Conservation (phyloP, 2,797 vertebrate species). For the Rousettus madagascariensis region DNA sequence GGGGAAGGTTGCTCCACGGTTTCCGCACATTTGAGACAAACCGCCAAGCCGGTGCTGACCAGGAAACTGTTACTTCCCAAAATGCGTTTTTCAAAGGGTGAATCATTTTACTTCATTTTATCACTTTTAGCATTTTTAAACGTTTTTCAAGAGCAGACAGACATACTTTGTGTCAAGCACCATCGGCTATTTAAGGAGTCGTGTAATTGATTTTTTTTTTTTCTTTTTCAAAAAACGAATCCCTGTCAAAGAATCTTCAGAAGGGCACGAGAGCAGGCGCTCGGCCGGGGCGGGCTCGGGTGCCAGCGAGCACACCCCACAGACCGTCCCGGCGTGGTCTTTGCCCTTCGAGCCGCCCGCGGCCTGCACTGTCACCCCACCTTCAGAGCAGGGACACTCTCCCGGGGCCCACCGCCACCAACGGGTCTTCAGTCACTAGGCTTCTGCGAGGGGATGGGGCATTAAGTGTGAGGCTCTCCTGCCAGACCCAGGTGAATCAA, state of each 20-base stretch:
- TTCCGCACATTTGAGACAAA: not conserved
- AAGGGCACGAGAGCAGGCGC: not conserved
- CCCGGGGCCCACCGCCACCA: not conserved
- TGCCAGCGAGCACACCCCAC: too few relatives aligned
- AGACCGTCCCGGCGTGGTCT: not conserved
- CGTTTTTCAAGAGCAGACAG: not conserved
- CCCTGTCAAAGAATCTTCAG: not conserved
- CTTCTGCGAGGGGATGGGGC: not conserved
- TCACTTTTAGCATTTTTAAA: not conserved
- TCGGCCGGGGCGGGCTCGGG: not conserved
- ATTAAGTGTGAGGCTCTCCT: not conserved
- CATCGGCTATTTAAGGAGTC: slow-evolving; percentile 9
- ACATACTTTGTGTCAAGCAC: not conserved
- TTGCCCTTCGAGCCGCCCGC: not conserved
- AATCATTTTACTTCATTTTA: not conserved
- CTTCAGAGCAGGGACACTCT: not conserved
- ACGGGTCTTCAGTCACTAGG: not conserved
- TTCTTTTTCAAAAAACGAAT: not conserved
- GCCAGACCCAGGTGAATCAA: not conserved
- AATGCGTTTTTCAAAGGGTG: not conserved
- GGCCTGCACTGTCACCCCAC: not conserved
- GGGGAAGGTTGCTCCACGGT: not conserved
- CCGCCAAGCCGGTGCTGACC: not conserved
- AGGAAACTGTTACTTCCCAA: not conserved
- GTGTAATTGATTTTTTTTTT: not conserved